A percentile compares a stretch with the other conserved stretches of the same genome.
Evolutionary conservation across 1,140 invertebrate genomes (phyloP).

Genomic region (Penaeus chinensis): DNA sequence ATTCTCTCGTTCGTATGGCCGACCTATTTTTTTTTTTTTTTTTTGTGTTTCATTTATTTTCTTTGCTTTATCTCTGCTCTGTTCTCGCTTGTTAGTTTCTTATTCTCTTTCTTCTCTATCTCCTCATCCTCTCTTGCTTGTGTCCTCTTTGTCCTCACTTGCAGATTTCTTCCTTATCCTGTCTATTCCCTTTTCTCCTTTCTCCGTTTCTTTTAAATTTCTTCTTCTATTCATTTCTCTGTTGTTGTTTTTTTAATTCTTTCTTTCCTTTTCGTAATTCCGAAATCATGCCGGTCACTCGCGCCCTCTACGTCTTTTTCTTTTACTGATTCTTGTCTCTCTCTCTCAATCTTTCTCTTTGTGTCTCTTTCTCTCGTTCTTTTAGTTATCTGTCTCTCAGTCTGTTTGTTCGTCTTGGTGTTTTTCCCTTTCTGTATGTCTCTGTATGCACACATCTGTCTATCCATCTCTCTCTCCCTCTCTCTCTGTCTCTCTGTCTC

Average conservation of each 20-base stretch:
- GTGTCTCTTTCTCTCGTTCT: neutral
- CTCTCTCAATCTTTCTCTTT: neutral
- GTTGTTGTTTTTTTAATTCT: neutral
- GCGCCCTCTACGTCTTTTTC: neutral
- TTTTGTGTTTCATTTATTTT: neutral
- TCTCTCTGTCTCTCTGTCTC: neutral
- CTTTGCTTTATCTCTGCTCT: neutral
- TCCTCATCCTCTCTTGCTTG: neutral
- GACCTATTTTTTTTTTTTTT: neutral
- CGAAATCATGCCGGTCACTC: no score
- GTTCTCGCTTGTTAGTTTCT: neutral
- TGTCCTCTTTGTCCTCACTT: neutral
- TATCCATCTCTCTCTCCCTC: neutral
- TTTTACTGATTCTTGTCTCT: neutral
- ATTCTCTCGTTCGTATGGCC: neutral
- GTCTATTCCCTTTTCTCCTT: neutral
- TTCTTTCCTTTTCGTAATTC: neutral
- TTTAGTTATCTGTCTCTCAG: no score
- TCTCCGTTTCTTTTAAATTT: neutral
- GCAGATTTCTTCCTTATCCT: no score
- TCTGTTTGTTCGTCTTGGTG: neutral
- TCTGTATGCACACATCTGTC: neutral
- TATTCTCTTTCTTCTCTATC: neutral
- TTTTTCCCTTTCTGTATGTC: no score
- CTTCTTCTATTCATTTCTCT: neutral